These are phyloP conservation scores for Brienomyrus brachyistius DNA, from an alignment of 2,113 vertebrate species.

Conservation along the genomic window DNA sequence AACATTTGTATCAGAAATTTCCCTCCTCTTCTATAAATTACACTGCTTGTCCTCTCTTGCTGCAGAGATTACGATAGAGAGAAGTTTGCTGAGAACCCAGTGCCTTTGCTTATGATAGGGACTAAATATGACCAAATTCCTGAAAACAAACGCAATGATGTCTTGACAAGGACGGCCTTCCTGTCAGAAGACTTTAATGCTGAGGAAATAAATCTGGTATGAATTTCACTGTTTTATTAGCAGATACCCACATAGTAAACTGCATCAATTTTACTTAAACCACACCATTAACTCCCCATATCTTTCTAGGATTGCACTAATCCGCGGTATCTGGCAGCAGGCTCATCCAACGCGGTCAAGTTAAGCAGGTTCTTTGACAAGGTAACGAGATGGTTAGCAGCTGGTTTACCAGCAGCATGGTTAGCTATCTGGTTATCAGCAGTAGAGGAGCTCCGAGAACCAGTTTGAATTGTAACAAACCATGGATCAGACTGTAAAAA, in stretches of 20 bases:
- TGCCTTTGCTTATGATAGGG: slow-evolving; percentile 88
- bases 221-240: slow-evolving; percentile 21
- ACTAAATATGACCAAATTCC: slow-evolving; percentile 97
- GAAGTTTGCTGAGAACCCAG: slow-evolving; percentile 90
- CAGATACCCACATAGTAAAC: not conserved
- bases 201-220: slow-evolving; percentile 94
- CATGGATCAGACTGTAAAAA: not conserved
- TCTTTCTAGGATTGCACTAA: slow-evolving; percentile 82
- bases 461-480: not conserved
- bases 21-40: not conserved
- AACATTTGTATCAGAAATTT: not conserved
- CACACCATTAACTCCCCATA: not conserved
- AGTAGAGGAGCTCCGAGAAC: not conserved
- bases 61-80: slow-evolving; percentile 88
- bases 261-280: not conserved
- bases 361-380: slow-evolving; percentile 98
- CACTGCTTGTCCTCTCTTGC: slow-evolving; percentile 12
- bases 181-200: slow-evolving; percentile 95
- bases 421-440: not conserved
- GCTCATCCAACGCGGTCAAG: slow-evolving; percentile 94
- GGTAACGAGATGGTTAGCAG: slow-evolving; percentile 55
- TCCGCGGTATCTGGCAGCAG: slow-evolving; percentile 83
- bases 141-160: slow-evolving; percentile 83
- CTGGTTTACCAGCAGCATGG: not conserved
- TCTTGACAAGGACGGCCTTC: slow-evolving; percentile 88